A percentile compares a stretch with the other conserved stretches of the same genome.
phyloP scores from a whole-genome alignment of 2,113 vertebrate genomes.

The Tyrannus savana region DNA sequence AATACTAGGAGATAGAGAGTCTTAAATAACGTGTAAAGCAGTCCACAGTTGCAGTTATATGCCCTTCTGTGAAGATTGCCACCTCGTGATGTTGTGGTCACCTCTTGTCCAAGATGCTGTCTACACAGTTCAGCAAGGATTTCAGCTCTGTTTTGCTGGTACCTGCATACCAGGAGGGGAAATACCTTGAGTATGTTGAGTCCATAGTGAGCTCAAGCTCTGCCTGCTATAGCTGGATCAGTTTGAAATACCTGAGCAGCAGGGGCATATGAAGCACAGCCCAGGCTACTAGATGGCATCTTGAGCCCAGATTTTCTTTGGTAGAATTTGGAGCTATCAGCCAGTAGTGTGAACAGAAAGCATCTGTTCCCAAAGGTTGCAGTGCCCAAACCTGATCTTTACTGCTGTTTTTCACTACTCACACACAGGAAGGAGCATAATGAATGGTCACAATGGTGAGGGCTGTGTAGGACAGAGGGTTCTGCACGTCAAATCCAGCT shows the following conservation, averaged over 20 bases:
- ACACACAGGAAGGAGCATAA: not conserved
- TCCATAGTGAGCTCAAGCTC: not conserved
- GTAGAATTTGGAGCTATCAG: not conserved
- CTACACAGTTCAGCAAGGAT: not conserved
- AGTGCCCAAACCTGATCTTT: not conserved
- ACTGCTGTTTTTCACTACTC: not conserved
- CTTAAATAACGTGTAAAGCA: not conserved
- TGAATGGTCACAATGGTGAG: not conserved
- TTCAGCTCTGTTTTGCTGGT: not conserved
- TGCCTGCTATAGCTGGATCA: not conserved
- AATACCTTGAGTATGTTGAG: not conserved
- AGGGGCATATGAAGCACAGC: rapidly evolving
- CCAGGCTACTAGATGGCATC: not conserved
- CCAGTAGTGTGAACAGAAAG: not conserved
- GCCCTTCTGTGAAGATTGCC: not conserved
- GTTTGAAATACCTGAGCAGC: not conserved
- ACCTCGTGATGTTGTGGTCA: not conserved
- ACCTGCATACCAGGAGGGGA: not conserved
- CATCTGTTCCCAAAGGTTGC: not conserved
- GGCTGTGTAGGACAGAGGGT: not conserved
- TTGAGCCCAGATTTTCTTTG: not conserved
- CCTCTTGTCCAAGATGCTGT: not conserved
- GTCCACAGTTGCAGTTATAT: not conserved
- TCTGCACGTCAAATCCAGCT: not conserved
- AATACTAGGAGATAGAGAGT: not conserved